Evolutionary conservation across 1,140 invertebrate genomes (phyloP).

Genomic region (Neodiprion virginianus): DNA sequence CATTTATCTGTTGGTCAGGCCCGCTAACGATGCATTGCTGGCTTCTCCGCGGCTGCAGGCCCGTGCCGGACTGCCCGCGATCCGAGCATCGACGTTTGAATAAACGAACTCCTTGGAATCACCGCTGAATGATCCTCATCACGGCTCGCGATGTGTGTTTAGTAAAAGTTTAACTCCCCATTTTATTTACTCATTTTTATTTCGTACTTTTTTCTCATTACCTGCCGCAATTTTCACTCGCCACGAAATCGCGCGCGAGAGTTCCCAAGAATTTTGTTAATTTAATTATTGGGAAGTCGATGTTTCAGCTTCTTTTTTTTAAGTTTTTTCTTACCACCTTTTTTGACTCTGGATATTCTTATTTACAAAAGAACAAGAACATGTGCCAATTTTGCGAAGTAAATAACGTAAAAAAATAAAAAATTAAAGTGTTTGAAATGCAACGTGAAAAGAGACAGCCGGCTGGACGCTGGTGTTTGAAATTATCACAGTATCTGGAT

Average conservation of each 20-base stretch:
- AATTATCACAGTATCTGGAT: no score
- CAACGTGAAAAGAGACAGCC: no score
- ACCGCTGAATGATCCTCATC: not conserved
- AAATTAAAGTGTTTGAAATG: no score
- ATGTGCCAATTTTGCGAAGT: no score
- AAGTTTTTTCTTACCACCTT: not conserved
- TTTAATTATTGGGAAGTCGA: not conserved
- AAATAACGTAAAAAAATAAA: no score
- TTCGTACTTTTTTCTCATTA: not conserved
- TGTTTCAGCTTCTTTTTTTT: slow-evolving; percentile 10
- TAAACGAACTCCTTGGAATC: slow-evolving; percentile 27
- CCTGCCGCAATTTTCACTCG: not conserved
- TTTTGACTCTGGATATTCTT: not conserved
- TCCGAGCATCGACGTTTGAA: slow-evolving; percentile 17
- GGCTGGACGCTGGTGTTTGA: no score
- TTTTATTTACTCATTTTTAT: not conserved
- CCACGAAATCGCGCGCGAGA: no score
- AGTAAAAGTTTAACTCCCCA: no score
- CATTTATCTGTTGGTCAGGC: slow-evolving; percentile 50
- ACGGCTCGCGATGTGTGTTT: not conserved
- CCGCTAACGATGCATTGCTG: slow-evolving; percentile 51
- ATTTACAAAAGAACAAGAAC: no score
- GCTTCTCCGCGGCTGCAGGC: not conserved
- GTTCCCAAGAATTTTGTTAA: not conserved
- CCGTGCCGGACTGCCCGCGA: slow-evolving; percentile 24